Evolutionary conservation across 2,113 vertebrate genomes (phyloP), one percentile per base, ranked within the genome.

Genomic region (Pavo muticus): DNA sequence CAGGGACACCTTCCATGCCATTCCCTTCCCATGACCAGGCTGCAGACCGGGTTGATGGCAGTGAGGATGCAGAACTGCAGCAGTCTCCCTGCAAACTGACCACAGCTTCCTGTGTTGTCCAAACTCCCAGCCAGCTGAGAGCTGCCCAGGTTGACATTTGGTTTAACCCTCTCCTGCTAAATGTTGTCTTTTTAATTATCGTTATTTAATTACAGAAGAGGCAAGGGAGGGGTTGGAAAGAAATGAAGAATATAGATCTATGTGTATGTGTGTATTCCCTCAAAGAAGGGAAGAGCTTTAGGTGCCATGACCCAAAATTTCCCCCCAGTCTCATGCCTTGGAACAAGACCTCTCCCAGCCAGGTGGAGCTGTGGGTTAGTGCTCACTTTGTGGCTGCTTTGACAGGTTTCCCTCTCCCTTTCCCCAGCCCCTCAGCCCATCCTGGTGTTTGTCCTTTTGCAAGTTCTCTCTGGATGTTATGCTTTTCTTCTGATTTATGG

Each of bases 401-500:
- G 56, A 40, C 83, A 48, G 70, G 40, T 76, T 89, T 39, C 69
- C 54, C 8, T 2, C 17, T 80, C 91, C 74, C 91, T 84, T 54
- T 81, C 67, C 24, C 56, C 74, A 84, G 74, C 82, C 74, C 44
- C 88, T 74, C 19, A 2, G 65, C 40, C 78, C 70, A n/a, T 84
- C 56, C 45, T 42, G 3, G 32, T 23, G 56, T 70, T 82, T 68
- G 84, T 71, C 87, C 56, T 86, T 78, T 61, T 47, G 39, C 70
- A 61, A 42, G 61, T 67, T 67, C 85, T 85, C 42, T 37, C 45
- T 82, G 93, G 56, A 29, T 91, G 81, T 93, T 93, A 20, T 75
- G 86, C 39, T 89, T 95, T 81, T 40, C 88, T 54, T 44, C 90
- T 84, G 90, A 91, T 95, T 96, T 93, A 90, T 59, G 60, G 73